Conservation (phyloP, 2,113 vertebrate species). For the Nipponia nippon region DNA sequence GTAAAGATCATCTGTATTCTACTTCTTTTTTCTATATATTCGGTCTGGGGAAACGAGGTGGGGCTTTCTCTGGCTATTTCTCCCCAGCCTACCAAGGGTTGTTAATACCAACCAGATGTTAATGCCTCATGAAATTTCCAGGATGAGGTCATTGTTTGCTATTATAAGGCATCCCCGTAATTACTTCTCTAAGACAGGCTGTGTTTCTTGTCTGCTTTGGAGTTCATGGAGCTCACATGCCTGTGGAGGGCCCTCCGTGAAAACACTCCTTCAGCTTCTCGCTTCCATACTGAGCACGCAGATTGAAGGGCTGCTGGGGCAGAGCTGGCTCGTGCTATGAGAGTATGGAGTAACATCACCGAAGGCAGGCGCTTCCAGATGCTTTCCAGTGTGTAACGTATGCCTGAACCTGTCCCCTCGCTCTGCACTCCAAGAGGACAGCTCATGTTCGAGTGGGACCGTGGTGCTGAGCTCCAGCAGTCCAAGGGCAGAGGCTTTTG, state of each 20-base stretch:
- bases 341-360: accelerated
- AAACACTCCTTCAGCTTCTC: not conserved
- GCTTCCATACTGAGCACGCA: accelerated
- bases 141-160: constrained; percentile 59
- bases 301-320: not conserved
- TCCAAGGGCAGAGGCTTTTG: not conserved
- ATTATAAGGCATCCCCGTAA: constrained; percentile 6
- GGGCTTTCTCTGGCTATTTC: not conserved
- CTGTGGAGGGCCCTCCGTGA: not conserved
- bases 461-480: not conserved
- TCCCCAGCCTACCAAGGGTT: not conserved
- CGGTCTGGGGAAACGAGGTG: not conserved
- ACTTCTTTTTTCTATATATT: not conserved
- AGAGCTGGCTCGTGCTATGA: not conserved
- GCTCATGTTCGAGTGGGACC: not conserved
- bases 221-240: not conserved
- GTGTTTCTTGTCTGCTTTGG: not conserved
- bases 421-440: too few species aligned
- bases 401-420: accelerated
- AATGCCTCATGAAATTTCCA: constrained; percentile 17
- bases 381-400: accelerated
- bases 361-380: accelerated
- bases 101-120: constrained; percentile 48
- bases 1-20: not conserved
- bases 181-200: not conserved